Evolutionary conservation across 1,140 invertebrate species (phyloP).

Genomic region (Leucophenga varia): DNA sequence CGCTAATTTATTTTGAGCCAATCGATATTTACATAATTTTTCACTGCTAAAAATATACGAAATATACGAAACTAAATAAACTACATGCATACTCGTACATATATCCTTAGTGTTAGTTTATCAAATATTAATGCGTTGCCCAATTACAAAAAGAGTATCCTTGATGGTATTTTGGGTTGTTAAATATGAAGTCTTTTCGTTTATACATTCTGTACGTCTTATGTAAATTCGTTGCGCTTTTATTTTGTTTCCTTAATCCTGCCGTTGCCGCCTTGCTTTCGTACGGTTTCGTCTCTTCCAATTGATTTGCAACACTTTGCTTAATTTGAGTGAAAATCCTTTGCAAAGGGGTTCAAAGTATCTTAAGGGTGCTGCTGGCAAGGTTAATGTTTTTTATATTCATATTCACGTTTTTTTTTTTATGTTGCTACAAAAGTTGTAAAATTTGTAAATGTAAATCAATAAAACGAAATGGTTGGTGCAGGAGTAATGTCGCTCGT

Average conservation of each 20-base stretch:
- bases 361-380: constrained; percentile 1
- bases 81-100: constrained; percentile 16
- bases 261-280: too few species aligned
- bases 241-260: constrained; percentile 21
- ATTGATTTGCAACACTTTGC: constrained; percentile 20
- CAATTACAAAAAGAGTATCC: constrained; percentile 35
- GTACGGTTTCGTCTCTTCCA: neutral
- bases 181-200: too few species aligned
- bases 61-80: neutral
- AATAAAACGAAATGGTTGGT: constrained; percentile 21
- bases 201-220: constrained; percentile 5
- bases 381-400: neutral
- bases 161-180: too few species aligned
- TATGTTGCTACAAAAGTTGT: constrained; percentile 13
- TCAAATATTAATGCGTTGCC: constrained; percentile 51
- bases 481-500: constrained; percentile 37
- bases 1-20: neutral
- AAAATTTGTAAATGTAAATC: constrained; percentile 20
- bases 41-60: too few species aligned
- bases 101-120: constrained; percentile 38
- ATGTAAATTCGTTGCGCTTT: constrained; percentile 8
- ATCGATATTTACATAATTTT: too few species aligned
- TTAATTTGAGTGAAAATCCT: constrained; percentile 23
- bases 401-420: too few species aligned
- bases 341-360: constrained; percentile 7